Evolutionary conservation across 2,888 invertebrate genomes (phyloP), one percentile per base, ranked within the genome.

Genomic region (Hypsopygia costalis): DNA sequence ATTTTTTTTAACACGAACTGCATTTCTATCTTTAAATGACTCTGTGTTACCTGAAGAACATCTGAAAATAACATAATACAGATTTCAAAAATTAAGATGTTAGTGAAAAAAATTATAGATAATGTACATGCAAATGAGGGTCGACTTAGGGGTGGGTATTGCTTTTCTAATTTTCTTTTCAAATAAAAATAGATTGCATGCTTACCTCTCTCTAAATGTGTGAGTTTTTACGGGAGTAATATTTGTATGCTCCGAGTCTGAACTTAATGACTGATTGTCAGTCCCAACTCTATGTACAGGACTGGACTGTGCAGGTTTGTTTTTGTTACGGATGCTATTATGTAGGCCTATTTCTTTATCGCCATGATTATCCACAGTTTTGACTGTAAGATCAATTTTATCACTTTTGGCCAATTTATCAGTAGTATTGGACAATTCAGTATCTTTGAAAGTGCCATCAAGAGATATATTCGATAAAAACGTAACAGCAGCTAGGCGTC

Each of bases 391-490:
- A 52, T 78, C 69, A 43, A 55, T 57, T 61, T 65, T 73, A 49
- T 81, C 81, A 53, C 49, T 55, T 48, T 65, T 74, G 10, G 55
- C 47, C 25, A 63, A 45, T 48, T 74, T 73, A 54, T 74, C 73
- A 27, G 61, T 52, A 49, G 70, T 52, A 45, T 75, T 70, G 40
- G 64, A 57, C 44, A 77, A 47, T 51, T 78, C 92, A 46, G 93
- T 92, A 74, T 94, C 94, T 71, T 92, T 92, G 80, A 95, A 94
- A 59, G 94, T 94, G 54, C 98, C 98, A 90, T 98, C 97, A 50
- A 98, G 90, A 49, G 98, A 97, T 74, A 98, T 98, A 87, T 98
- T 98, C 40, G 97, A 94, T 60, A 98, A 91, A 90, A 98, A 98
- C 69, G 96, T 95, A 68, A 97, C 92, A 58, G 98, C 98, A 71